These are phyloP conservation scores for Frieseomelitta varia DNA, from an alignment of 1,140 invertebrate genomes.

Conservation along the genomic window DNA sequence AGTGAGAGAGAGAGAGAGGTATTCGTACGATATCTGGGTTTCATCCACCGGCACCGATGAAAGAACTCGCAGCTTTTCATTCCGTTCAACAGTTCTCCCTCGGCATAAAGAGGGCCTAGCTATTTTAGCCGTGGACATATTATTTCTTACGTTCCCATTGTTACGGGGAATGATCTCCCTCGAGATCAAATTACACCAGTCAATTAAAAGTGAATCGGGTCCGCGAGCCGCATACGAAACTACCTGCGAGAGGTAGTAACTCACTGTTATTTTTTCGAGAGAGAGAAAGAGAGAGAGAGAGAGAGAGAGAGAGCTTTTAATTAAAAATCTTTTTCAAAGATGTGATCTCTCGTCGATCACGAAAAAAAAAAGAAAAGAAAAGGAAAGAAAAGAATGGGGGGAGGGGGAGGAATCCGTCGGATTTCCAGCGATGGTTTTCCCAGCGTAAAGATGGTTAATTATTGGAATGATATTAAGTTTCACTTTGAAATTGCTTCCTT, in stretches of 20 bases:
- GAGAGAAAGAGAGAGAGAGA: no score
- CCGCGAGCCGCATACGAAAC: not conserved
- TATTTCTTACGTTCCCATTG: constrained; percentile 26
- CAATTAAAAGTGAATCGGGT: not conserved
- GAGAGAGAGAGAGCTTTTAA: not conserved
- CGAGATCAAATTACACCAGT: not conserved
- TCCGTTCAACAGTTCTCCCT: constrained; percentile 15
- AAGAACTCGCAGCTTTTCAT: constrained; percentile 27
- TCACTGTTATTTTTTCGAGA: no score
- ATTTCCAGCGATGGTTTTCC: not conserved
- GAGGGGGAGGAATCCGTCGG: no score
- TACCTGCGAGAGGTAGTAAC: not conserved
- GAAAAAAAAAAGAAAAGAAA: no score
- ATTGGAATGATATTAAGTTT: constrained; percentile 7
- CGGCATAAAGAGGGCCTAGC: constrained; percentile 3
- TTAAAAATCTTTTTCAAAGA: not conserved
- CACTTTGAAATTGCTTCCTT: constrained; percentile 10
- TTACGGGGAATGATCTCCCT: constrained; percentile 1
- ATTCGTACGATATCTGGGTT: constrained; percentile 40
- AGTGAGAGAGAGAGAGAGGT: not conserved
- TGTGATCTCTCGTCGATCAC: not conserved
- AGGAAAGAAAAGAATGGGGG: no score
- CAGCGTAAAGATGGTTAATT: not conserved
- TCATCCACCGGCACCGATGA: constrained; percentile 13
- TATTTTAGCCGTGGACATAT: constrained; percentile 7